Evolutionary conservation across 2,888 invertebrate species (phyloP).

Genomic region (Phengaris arion): DNA sequence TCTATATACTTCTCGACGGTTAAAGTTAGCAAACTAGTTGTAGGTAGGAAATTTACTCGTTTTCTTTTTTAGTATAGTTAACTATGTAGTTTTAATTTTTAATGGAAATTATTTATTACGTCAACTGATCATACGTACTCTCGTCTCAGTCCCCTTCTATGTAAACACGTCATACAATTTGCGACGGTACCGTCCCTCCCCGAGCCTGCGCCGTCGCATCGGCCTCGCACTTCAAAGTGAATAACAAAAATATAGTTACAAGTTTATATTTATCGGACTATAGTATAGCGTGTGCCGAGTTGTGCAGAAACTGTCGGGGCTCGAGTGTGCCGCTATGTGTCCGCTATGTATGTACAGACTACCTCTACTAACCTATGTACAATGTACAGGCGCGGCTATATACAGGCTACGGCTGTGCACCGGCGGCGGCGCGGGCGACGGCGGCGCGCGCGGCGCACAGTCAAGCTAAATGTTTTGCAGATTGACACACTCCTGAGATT

Average conservation of each 20-base stretch:
- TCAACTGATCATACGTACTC: no score
- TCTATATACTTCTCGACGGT: neutral
- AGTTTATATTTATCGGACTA: neutral
- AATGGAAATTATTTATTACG: no score
- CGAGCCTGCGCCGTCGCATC: neutral
- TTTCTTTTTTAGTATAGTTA: no score
- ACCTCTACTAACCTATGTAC: neutral
- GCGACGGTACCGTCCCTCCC: neutral
- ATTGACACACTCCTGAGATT: no score
- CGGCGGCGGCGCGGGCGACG: no score
- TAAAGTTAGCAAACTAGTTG: neutral
- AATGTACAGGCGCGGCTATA: neutral
- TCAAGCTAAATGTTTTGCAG: no score
- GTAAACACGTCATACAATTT: neutral
- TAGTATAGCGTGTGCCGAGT: neutral
- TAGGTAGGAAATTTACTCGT: neutral
- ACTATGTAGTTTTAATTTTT: no score
- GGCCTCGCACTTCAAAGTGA: neutral
- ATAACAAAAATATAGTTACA: slow-evolving; percentile 1
- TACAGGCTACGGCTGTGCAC: no score
- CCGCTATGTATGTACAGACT: neutral
- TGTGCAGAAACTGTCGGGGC: neutral
- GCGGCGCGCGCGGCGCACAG: no score
- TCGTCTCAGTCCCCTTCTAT: neutral
- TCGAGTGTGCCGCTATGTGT: neutral